Base-by-base conservation (phyloP, 2,888 invertebrate genomes). In the Cephalotes varians region DNA sequence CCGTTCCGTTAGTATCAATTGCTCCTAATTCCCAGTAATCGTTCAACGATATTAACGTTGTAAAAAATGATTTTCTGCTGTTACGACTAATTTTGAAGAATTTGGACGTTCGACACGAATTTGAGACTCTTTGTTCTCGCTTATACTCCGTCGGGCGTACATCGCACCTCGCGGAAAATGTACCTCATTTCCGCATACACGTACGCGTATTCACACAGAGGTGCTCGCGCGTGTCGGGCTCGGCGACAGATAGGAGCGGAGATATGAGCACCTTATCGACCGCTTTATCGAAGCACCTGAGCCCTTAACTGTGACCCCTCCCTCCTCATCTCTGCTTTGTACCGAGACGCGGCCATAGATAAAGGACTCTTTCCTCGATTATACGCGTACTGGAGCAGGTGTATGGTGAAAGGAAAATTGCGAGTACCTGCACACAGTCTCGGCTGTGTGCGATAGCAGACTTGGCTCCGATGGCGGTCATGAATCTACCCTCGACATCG, bases 201-300 rank as follows among this genome's bases (percentile, higher is more conserved):
- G 51, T 25, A 51, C 28, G n/a, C 40, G n/a, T 2, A 44, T 54
- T 54, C 25, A 47, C 51, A 25, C 44, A 34, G 28, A 49, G 15
- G 25, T 37, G 40, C 28, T n/a, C 73, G 40, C 47, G 80, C 64
- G 47, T 18, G 34, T 54, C 60, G 76, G 21, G n/a, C 54, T 31
- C 25, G 65, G n/a, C 65, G 54, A 64, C 56, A 79, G 71, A 72
- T 64, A 73, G 37, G 54, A 25, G 44, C 21, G 34, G 64, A 65
- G 82, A 74, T 81, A 82, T 69, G 71, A 51, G 60, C 69, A 40
- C 56, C 49, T 82, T 87, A 87, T 85, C 73, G 81, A 83, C 58
- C 81, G 80, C 76, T 85, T 80, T 85, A 85, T 88, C 87, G 82
- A 56, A 72, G 56, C 88, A 88, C 79, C 88, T 86, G 88, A 88